phyloP scores from a whole-genome alignment of 2,113 vertebrate species.

The Xiphias gladius region DNA sequence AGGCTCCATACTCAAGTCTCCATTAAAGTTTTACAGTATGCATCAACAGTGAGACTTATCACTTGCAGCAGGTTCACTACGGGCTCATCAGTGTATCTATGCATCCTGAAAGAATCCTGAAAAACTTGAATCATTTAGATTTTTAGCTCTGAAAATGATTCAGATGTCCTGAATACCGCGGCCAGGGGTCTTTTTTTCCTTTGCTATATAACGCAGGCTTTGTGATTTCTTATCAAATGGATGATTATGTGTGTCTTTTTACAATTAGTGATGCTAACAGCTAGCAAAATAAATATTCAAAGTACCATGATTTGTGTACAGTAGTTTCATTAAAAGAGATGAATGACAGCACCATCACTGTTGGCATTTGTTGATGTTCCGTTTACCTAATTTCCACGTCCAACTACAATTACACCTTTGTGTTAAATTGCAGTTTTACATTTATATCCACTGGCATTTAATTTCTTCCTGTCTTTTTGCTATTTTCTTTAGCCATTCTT shows the following conservation, averaged over 20 bases:
- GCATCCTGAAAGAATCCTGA: background rate
- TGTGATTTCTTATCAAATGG: too few species aligned
- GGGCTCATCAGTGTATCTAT: background rate
- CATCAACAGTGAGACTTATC: conserved; percentile 33
- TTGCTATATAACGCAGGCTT: background rate
- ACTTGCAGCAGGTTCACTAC: background rate
- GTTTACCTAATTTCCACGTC: background rate
- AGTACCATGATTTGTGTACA: background rate
- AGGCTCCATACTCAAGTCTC: conserved; percentile 16
- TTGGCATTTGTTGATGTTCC: background rate
- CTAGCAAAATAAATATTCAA: background rate
- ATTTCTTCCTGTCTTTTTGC: background rate
- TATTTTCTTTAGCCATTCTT: too few species aligned
- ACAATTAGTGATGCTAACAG: background rate
- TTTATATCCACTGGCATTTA: background rate
- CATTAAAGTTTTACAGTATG: conserved; percentile 41
- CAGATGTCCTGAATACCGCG: background rate
- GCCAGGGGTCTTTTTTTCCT: background rate
- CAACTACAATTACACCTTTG: background rate
- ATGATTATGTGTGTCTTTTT: background rate
- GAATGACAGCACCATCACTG: background rate
- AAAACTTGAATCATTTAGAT: background rate
- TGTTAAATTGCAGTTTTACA: background rate
- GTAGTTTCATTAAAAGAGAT: background rate
- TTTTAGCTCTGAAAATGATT: background rate